A percentile compares a stretch with the other conserved stretches of the same genome.
Evolutionary conservation across 2,113 vertebrate species (phyloP).

Genomic region (Serinus canaria): DNA sequence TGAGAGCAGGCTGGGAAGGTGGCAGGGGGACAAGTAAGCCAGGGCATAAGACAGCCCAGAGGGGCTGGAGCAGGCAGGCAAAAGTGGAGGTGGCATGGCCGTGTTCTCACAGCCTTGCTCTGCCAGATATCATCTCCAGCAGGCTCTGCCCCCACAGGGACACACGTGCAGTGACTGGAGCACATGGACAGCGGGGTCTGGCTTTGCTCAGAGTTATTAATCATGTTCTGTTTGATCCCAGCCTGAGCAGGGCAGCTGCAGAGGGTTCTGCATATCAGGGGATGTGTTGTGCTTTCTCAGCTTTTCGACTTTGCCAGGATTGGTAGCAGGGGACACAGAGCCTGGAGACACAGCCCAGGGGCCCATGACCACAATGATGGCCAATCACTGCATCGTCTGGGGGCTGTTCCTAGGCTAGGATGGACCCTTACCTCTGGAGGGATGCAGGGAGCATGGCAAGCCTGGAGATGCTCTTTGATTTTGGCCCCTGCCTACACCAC

Average conservation of each 20-base stretch:
- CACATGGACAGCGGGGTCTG: neutral
- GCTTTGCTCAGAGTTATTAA: slow-evolving; percentile 43
- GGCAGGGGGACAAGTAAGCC: neutral
- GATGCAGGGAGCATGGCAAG: fast-evolving
- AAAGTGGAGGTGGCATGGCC: fast-evolving
- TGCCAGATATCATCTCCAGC: neutral
- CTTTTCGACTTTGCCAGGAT: slow-evolving; percentile 11
- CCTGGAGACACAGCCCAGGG: neutral
- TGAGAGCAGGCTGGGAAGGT: neutral
- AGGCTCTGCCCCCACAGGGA: neutral
- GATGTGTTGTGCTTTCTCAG: slow-evolving; percentile 26
- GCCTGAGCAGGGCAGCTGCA: neutral
- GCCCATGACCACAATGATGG: neutral
- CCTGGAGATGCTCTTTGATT: neutral
- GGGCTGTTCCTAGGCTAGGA: neutral
- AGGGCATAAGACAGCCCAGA: neutral
- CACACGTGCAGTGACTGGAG: neutral
- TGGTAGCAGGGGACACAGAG: neutral
- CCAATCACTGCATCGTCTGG: fast-evolving
- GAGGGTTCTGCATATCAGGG: fast-evolving
- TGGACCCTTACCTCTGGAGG: neutral
- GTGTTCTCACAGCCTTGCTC: neutral
- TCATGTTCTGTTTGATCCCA: slow-evolving; percentile 12
- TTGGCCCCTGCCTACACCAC: neutral
- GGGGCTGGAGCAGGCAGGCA: fast-evolving